phyloP scores from a whole-genome alignment of 92 coral and sea anemone species.

The Actinostola sp. region DNA sequence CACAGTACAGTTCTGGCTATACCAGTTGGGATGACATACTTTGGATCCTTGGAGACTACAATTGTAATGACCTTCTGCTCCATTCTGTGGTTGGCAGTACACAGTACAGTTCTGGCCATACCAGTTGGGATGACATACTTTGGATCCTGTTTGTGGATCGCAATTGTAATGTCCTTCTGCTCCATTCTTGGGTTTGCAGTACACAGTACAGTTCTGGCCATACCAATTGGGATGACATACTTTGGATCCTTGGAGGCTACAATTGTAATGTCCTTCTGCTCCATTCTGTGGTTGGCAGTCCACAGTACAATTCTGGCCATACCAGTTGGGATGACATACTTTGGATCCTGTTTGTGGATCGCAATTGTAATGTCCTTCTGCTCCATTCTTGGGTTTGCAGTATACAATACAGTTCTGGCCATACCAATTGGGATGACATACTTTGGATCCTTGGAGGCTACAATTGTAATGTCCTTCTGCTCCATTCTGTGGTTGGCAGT shows the following conservation, averaged over 20 bases:
- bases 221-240: conserved; percentile 46
- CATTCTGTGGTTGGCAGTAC: conserved; percentile 15
- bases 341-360: conserved; percentile 39
- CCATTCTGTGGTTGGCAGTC: conserved; percentile 62
- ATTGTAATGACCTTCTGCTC: conserved; percentile 23
- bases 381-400: conserved; percentile 52
- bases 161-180: conserved; percentile 38
- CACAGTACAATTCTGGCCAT: conserved; percentile 57
- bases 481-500: conserved; percentile 45
- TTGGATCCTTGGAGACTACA: conserved; percentile 29
- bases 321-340: conserved; percentile 63
- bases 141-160: conserved; percentile 19
- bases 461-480: conserved; percentile 44
- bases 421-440: conserved; percentile 63
- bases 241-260: conserved; percentile 38
- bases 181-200: conserved; percentile 30
- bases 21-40: conserved; percentile 39
- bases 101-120: conserved; percentile 32
- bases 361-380: conserved; percentile 60
- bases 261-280: conserved; percentile 55
- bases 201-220: conserved; percentile 34
- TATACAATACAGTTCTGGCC: conserved; percentile 58
- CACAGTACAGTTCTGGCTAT: conserved; percentile 11
- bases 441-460: conserved; percentile 22
- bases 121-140: conserved; percentile 16